These are phyloP conservation scores for Caenorhabditis afra DNA, from an alignment of 2,888 invertebrate genomes.

Conservation along the genomic window DNA sequence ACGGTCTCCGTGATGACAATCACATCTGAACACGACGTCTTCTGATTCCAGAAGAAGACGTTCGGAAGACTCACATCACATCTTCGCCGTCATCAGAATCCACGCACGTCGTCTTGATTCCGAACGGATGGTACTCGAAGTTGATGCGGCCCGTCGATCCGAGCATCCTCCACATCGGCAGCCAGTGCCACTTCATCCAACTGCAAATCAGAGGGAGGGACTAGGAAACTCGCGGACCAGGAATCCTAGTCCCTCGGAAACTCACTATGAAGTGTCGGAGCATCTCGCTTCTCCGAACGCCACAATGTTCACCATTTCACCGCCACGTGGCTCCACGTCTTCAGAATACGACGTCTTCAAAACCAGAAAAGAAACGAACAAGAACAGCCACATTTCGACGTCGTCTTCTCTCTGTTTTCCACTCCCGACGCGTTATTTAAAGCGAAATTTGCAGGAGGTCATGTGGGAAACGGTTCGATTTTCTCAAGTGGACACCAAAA, in stretches of 20 bases:
- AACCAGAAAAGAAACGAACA: constrained; percentile 8
- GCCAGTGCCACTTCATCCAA: constrained; percentile 55
- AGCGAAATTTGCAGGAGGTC: constrained; percentile 29
- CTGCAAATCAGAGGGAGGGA: constrained; percentile 19
- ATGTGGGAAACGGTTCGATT: constrained; percentile 23
- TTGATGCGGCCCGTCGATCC: constrained; percentile 40
- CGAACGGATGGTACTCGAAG: constrained; percentile 56
- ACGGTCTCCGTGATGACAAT: constrained; percentile 55
- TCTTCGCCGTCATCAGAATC: constrained; percentile 32
- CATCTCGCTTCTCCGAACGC: constrained; percentile 55
- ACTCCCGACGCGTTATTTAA: not conserved
- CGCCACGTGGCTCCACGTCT: not conserved
- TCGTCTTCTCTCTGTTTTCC: not conserved
- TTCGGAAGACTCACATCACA: constrained; percentile 15
- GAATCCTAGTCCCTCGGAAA: not conserved
- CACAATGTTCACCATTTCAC: constrained; percentile 39
- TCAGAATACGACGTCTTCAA: constrained; percentile 5
- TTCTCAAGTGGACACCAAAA: constrained; percentile 45
- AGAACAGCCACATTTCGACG: constrained; percentile 15
- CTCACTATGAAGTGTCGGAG: constrained; percentile 49
- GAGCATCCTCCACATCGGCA: constrained; percentile 53
- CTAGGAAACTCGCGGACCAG: too few relatives aligned
- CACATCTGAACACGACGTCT: constrained; percentile 31
- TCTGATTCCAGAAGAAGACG: not conserved
- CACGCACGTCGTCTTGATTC: constrained; percentile 52